These are phyloP conservation scores for Callosobruchus maculatus DNA, from an alignment of 2,888 invertebrate species.

Conservation along the genomic window DNA sequence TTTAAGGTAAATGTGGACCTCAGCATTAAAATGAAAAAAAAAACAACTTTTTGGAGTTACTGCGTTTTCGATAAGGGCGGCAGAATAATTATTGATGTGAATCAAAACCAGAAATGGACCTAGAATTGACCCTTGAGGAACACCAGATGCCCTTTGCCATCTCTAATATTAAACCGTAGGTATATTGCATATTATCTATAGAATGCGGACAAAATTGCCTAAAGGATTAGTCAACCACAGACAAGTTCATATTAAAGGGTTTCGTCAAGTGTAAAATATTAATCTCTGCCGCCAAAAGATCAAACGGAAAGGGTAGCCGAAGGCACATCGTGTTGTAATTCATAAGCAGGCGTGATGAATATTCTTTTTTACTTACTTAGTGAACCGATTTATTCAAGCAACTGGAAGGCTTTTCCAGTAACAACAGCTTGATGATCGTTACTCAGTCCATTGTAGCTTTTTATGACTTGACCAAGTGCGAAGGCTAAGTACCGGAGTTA, in stretches of 20 bases:
- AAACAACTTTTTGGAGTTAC: too few species aligned
- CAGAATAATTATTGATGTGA: too few species aligned
- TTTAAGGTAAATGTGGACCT: too few species aligned
- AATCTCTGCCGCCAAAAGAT: slow-evolving; percentile 11
- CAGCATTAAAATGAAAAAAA: too few species aligned
- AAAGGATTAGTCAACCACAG: slow-evolving; percentile 14
- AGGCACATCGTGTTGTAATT: not conserved
- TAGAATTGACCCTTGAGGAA: too few species aligned
- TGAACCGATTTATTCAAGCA: not conserved
- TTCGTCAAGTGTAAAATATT: slow-evolving; percentile 18
- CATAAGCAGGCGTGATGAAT: not conserved
- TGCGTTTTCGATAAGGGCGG: too few species aligned
- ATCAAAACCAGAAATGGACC: too few species aligned
- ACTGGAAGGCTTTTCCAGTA: not conserved
- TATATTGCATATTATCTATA: not conserved
- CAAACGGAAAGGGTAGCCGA: not conserved
- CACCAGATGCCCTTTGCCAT: not conserved
- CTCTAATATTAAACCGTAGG: not conserved
- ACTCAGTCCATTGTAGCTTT: too few species aligned
- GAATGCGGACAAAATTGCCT: not conserved
- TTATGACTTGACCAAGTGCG: too few species aligned
- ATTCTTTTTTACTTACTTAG: not conserved
- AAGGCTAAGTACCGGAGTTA: too few species aligned
- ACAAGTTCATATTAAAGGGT: slow-evolving; percentile 15
- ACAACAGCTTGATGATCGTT: too few species aligned